Conservation (phyloP, 2,113 vertebrate species). For the Hydrochoerus hydrochaeris region DNA sequence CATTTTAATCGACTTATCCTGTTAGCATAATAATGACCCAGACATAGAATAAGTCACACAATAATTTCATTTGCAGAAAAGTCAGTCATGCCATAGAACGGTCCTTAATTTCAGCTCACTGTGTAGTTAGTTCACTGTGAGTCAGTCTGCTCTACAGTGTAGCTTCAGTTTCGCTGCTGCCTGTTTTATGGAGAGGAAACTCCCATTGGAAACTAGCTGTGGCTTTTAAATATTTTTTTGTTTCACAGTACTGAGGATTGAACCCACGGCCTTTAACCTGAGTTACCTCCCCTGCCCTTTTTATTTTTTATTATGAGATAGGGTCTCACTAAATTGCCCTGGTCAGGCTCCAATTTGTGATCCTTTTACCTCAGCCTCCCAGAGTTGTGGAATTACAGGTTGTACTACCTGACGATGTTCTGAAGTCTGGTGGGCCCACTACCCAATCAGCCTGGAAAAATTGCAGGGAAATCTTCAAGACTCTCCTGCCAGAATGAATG, state of each 20-base stretch:
- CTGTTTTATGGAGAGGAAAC: background rate
- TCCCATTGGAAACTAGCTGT: background rate
- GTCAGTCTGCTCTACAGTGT: background rate
- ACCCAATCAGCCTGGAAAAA: background rate
- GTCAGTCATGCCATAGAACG: background rate
- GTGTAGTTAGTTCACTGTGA: background rate
- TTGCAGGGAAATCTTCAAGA: background rate
- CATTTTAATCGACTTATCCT: conserved; percentile 31
- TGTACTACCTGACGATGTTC: background rate
- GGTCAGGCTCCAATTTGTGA: background rate
- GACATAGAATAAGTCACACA: background rate
- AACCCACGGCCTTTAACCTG: background rate
- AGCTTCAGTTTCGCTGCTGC: background rate
- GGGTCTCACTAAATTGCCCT: background rate
- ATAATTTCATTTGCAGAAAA: conserved; percentile 19
- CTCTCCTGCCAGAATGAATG: background rate
- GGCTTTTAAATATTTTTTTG: background rate
- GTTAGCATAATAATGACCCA: background rate
- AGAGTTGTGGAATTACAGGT: background rate
- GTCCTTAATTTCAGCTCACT: background rate
- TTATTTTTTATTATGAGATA: background rate
- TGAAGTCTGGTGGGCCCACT: background rate
- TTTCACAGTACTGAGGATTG: background rate
- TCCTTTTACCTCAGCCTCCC: background rate
- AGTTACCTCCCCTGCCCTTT: background rate